Percentiles rank a stretch among this genome's conserved stretches.
Conservation (phyloP, 1,140 invertebrate genomes). For the Drosophila nebulosa region DNA sequence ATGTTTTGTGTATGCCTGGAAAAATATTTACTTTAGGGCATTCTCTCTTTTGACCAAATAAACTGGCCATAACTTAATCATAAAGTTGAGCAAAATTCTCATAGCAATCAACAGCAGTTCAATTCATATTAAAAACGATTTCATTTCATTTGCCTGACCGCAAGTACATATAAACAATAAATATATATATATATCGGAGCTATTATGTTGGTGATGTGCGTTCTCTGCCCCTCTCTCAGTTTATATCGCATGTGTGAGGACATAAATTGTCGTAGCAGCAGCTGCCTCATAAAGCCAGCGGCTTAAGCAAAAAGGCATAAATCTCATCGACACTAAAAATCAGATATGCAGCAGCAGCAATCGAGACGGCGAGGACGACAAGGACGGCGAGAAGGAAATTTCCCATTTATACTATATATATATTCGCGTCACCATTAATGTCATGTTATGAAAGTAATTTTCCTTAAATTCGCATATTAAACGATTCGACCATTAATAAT, state of each 20-base stretch:
- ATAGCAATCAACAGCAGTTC: conserved; percentile 32
- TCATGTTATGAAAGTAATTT: conserved; percentile 76
- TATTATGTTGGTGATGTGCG: background rate
- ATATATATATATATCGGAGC: conserved; percentile 40
- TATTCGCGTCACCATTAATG: conserved; percentile 68
- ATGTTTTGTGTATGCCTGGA: background rate
- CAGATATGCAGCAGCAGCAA: conserved; percentile 44
- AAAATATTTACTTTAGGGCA: background rate
- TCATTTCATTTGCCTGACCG: conserved; percentile 43
- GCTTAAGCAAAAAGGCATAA: conserved; percentile 64
- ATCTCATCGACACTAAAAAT: conserved; percentile 77
- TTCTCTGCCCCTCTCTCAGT: background rate
- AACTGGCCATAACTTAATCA: conserved; percentile 5
- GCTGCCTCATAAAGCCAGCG: conserved; percentile 52
- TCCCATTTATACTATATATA: conserved; percentile 36
- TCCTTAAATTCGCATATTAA: conserved; percentile 79
- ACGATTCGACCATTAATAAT: conserved; percentile 70
- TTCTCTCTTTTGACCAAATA: background rate
- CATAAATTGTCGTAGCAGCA: conserved; percentile 43
- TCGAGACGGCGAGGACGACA: background rate
- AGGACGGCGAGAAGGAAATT: background rate
- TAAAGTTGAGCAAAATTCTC: conserved; percentile 7
- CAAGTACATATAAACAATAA: conserved; percentile 51
- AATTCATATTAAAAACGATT: conserved; percentile 51
- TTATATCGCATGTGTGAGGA: conserved; percentile 26